Evolutionary conservation across 2,113 vertebrate species (phyloP).

Genomic region (Synchiropus splendidus): DNA sequence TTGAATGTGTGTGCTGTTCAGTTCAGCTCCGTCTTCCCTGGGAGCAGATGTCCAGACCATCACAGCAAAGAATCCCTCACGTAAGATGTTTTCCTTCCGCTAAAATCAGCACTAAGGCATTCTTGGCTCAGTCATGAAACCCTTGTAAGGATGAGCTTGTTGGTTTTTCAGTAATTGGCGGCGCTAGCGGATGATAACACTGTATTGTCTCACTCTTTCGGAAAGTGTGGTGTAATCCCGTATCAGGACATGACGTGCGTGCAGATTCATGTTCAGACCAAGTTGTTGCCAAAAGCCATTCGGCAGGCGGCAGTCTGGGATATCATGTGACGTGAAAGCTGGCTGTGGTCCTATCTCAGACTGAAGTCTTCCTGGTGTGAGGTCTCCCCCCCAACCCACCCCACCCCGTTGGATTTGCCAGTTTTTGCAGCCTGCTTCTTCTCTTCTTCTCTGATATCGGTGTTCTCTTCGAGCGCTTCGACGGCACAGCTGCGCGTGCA

Average conservation of each 20-base stretch:
- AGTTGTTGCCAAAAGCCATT: too few relatives aligned
- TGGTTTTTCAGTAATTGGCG: constrained; percentile 8
- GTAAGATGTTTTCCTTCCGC: too few relatives aligned
- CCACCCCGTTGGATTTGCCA: constrained; percentile 29
- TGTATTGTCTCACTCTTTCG: constrained; percentile 12
- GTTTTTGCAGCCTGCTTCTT: constrained; percentile 16
- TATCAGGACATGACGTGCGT: constrained; percentile 8
- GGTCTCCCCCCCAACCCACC: constrained; percentile 12
- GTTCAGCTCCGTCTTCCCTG: too few relatives aligned
- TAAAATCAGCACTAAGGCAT: too few relatives aligned
- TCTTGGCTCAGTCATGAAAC: too few relatives aligned
- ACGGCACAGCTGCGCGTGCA: constrained; percentile 7
- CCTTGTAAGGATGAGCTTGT: too few relatives aligned
- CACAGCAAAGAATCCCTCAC: too few relatives aligned
- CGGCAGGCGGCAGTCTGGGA: constrained; percentile 18
- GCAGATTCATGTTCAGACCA: constrained; percentile 20
- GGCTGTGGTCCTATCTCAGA: constrained; percentile 21
- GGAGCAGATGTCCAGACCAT: too few relatives aligned
- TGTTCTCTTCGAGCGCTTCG: constrained; percentile 20
- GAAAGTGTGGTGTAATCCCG: constrained; percentile 19
- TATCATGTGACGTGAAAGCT: constrained; percentile 24
- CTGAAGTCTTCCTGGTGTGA: constrained; percentile 8
- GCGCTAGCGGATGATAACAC: constrained; percentile 14
- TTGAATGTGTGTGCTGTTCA: too few relatives aligned
- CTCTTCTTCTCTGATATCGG: constrained; percentile 11